These are phyloP conservation scores for Troides helena DNA, from an alignment of 2,888 invertebrate genomes.

Conservation along the genomic window DNA sequence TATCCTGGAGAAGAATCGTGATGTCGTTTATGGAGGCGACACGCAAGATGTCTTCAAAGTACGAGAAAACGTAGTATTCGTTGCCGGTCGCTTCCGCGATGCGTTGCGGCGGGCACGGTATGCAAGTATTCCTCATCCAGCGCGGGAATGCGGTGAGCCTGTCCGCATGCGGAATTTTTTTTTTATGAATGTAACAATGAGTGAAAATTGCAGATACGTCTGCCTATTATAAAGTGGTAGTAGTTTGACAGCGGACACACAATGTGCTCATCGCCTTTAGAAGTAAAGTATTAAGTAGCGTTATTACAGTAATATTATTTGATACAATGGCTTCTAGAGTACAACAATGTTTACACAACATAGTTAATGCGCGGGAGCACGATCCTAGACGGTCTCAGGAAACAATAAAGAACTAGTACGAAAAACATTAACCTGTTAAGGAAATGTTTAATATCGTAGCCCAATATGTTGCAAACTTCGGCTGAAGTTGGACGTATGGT, in stretches of 20 bases:
- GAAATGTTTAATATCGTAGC: conserved; percentile 87
- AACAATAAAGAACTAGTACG: too few species aligned
- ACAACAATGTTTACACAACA: too few species aligned
- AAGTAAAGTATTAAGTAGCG: too few species aligned
- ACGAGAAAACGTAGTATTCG: conserved; percentile 84
- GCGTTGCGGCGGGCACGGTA: conserved; percentile 83
- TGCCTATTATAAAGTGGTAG: too few species aligned
- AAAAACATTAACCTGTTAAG: conserved; percentile 80
- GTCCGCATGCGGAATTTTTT: conserved; percentile 2
- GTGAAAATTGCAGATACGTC: too few species aligned
- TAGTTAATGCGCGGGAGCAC: too few species aligned
- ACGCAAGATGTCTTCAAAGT: conserved; percentile 88
- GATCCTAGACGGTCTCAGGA: too few species aligned
- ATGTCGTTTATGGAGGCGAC: conserved; percentile 85
- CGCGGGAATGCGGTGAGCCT: conserved; percentile 88
- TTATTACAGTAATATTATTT: too few species aligned
- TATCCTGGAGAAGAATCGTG: conserved; percentile 83
- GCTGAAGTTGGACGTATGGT: conserved; percentile 86
- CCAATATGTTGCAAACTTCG: conserved; percentile 88
- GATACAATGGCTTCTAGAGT: too few species aligned
- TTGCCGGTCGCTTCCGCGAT: conserved; percentile 78
- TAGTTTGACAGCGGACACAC: too few species aligned
- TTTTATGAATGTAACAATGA: too few species aligned
- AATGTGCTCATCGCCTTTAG: too few species aligned
- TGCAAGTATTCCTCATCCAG: conserved; percentile 92